phyloP scores from a whole-genome alignment of 2,888 invertebrate species.

The Hecatera dysodea region DNA sequence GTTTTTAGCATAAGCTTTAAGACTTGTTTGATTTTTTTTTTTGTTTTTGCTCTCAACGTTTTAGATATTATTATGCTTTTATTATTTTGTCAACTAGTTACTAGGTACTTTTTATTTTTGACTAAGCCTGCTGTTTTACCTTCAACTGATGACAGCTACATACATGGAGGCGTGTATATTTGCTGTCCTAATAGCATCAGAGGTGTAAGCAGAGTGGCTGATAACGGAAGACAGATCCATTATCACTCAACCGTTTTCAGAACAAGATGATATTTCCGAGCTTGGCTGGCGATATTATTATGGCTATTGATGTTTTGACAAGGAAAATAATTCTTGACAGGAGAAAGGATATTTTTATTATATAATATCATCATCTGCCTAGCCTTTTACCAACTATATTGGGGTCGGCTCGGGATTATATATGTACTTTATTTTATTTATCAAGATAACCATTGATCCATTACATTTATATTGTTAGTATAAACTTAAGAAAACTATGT shows the following conservation, averaged over 20 bases:
- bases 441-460: too few species aligned
- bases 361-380: too few species aligned
- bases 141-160: not conserved
- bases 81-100: not conserved
- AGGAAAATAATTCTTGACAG: too few species aligned
- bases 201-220: too few species aligned
- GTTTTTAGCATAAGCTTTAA: not conserved
- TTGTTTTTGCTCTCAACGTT: not conserved
- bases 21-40: not conserved
- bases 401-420: too few species aligned
- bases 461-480: too few species aligned
- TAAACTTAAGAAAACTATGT: too few species aligned
- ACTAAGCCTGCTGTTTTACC: too few species aligned
- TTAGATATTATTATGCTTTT: not conserved
- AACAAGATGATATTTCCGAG: not conserved
- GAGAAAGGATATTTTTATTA: too few species aligned
- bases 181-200: not conserved
- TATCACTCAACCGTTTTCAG: not conserved
- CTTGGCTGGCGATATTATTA: not conserved
- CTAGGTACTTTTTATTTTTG: not conserved
- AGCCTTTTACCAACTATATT: too few species aligned
- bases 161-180: not conserved
- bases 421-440: too few species aligned
- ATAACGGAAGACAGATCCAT: not conserved
- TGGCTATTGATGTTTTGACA: not conserved